Conservation (phyloP, 2,113 vertebrate species). For the Pangasianodon hypophthalmus region DNA sequence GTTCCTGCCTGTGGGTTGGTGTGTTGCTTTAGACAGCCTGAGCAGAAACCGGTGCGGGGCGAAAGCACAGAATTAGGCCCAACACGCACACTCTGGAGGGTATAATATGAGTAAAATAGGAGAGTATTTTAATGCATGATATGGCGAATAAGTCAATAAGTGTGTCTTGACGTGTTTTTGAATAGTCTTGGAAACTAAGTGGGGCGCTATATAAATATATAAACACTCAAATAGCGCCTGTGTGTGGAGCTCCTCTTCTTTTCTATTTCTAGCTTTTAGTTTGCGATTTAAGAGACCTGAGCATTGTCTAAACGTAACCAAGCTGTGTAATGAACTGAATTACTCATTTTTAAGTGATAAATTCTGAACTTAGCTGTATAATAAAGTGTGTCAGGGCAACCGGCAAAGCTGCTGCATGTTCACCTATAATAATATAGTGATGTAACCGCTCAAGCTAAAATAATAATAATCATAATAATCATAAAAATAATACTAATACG, state of each 20-base stretch:
- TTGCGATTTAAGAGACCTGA: not conserved
- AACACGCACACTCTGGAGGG: not conserved
- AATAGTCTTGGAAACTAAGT: not conserved
- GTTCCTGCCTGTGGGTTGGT: not conserved
- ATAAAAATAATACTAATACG: too few species aligned
- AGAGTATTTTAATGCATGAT: not conserved
- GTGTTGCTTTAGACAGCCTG: not conserved
- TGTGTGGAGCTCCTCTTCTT: not conserved
- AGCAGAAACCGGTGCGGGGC: not conserved
- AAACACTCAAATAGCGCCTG: not conserved
- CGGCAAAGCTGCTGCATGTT: not conserved
- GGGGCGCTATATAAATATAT: not conserved
- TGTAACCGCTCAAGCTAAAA: not conserved
- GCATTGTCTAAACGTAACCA: not conserved
- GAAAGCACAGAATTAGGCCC: not conserved
- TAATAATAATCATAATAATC: not conserved
- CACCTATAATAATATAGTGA: too few species aligned
- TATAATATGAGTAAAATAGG: not conserved
- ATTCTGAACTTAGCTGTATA: not conserved
- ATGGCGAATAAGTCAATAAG: not conserved
- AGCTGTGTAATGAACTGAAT: not conserved
- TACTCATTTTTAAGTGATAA: accelerated
- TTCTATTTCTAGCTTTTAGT: not conserved
- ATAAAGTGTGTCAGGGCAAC: not conserved
- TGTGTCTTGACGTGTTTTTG: not conserved